Base-by-base conservation (phyloP, 2,113 vertebrate species). In the Dicrurus megarhynchus region DNA sequence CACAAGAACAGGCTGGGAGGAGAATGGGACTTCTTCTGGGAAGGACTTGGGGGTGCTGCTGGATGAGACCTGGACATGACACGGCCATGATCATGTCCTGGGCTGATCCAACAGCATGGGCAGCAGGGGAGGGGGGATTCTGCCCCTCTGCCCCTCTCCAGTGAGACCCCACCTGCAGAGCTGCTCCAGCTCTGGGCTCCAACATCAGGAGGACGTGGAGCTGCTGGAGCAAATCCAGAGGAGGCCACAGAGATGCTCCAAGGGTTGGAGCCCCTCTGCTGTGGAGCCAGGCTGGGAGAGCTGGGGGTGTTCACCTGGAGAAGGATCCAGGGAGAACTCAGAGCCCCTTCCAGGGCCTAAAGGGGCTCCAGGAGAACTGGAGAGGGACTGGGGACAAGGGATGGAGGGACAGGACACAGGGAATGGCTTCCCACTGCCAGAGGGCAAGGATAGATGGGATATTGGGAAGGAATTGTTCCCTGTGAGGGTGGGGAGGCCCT, bases 221-320 rank as follows among this genome's bases (percentile, higher is more conserved):
- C 23, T 70, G 47, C 12, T 69, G 55, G 3, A 78, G 28, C 1
- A 2, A 41, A 16, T 1, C 5, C 41, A 87, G 41, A 70, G 16
- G n/a, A 70, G 16, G 10, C 19, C 47, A 5, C 0, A 0, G 64
- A 78, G n/a, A 3, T 47, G 10, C 1, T 47, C 41, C 3, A 0
- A 24, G 19, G 39, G 41, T 22, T 87, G 74, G 23, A 70, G 4
- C 13, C 13, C 24, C 41, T 87, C 64, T 53, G 55, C 28, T 39
- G n/a, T 71, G 41, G 18, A 16, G 30, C 8, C 56, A 63, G 47
- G 23, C 16, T 30, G 24, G 74, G 65, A 79, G 33, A 78, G 56
- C 74, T 87, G 55, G 19, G 23, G 4, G 4, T 15, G 33, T 0
- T 77, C 53, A 22, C 6, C 46, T 60, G 53, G 22, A 19, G 15